Evolutionary conservation across 2,888 invertebrate species (phyloP), one percentile per base, ranked within the genome.

Genomic region (Lithophane leautieri): DNA sequence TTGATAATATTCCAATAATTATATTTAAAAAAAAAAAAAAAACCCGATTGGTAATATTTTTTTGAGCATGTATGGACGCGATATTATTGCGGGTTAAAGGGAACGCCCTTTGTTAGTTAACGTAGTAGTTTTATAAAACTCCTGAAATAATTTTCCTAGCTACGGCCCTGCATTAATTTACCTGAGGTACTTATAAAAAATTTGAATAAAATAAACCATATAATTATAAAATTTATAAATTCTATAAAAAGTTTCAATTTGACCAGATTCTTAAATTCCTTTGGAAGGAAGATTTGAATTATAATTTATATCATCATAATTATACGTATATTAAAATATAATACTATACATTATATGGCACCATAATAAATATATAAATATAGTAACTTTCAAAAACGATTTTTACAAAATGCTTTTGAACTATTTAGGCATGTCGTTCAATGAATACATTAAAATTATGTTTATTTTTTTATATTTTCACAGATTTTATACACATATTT

Each of bases 251-350:
- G 14, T 44, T 67, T 44, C 0, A 42, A 56, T 56, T 44, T 54
- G 54, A 82, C 60, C 70, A 79, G 79, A 82, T 82, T 77, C 50
- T 42, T 56, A 56, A 77, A 66, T 61, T 66, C 82, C 78, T 79
- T 82, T 70, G n/a, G 0, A 76, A 79, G 68, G 68, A 81, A 6
- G 9, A 44, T 65, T 78, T 47, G 0, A 28, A 47, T 71, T 58
- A 72, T 76, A 40, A 25, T 75, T 16, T 75, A 12, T 40, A 58
- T 44, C 22, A 28, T 66, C 6, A 76, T 65, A 42, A 77, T 25
- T 42, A 63, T 58, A 76, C 42, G 68, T 62, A 69, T 68, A 44
- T 58, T 25, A 25, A 54, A 54, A n/a, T 60, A 76, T 34, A 34
- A 44, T 54, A 63, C 40, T 61, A 54, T 61, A 78, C 44, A 74